These are phyloP conservation scores for Chironomus striatipennis DNA, from an alignment of 1,140 invertebrate species.

Conservation along the genomic window DNA sequence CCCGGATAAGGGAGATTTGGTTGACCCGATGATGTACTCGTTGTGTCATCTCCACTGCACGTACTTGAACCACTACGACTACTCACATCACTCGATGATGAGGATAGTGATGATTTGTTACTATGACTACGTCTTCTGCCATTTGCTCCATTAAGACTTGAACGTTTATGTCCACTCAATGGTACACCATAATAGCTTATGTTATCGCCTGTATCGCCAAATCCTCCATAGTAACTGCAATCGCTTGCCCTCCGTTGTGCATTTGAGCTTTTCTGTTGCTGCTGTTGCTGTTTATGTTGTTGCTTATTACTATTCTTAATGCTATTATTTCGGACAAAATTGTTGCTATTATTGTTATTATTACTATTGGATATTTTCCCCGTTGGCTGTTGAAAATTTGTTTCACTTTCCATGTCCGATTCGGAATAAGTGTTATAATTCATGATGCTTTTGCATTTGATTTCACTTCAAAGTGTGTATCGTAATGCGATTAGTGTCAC, in stretches of 20 bases:
- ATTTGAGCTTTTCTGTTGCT: neutral
- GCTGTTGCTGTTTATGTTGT: neutral
- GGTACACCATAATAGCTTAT: conserved; percentile 18
- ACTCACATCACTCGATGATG: conserved; percentile 9
- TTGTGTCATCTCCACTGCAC: conserved; percentile 45
- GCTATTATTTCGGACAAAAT: conserved; percentile 21
- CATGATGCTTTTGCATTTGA: conserved; percentile 18
- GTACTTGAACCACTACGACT: conserved; percentile 36
- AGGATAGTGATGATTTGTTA: neutral
- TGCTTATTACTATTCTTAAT: conserved; percentile 17
- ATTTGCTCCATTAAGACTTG: neutral
- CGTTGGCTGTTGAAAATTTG: conserved; percentile 16
- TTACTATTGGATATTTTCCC: neutral
- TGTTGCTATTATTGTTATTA: neutral
- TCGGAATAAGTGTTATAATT: conserved; percentile 19
- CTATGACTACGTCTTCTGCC: neutral
- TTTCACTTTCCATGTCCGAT: conserved; percentile 10
- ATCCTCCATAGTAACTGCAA: neutral
- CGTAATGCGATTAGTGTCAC: too few species aligned
- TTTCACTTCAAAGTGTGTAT: neutral
- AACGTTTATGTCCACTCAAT: neutral
- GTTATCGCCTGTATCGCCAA: neutral
- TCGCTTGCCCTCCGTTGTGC: neutral
- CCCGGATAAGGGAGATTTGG: conserved; percentile 78
- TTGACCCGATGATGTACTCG: conserved; percentile 46